Evolutionary conservation across 2,113 vertebrate genomes (phyloP), one percentile per base, ranked within the genome.

Genomic region (Eptatretus burgeri): DNA sequence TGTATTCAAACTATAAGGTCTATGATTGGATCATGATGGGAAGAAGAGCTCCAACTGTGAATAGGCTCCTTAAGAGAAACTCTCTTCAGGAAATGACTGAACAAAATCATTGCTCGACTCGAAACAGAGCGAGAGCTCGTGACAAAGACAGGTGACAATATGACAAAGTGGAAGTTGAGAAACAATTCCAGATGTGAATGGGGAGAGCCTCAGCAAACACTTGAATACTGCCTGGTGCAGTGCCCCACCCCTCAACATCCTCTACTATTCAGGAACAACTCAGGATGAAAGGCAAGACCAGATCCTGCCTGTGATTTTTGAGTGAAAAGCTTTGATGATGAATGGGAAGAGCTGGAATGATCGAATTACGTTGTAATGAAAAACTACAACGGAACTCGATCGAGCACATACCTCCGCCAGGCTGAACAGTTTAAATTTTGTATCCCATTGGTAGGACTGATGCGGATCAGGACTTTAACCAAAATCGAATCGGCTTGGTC

Each of bases 91-190:
- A 41, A 41, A 41, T 50, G 16, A 51, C 50, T 16, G 51, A 65
- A 13, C 50, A 20, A 65, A 65, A 41, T 13, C 11, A 20, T 27
- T 60, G n/a, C 12, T 52, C 14, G 13, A 65, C 64, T 13, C 18
- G 5, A 56, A 60, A 60, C 18, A 17, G 16, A 62, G 51, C 19
- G 17, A 65, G 51, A 56, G 18, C 51, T 60, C 50, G 13, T 17
- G 13, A 20, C 11, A 60, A 65, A 65, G 51, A 60, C 51, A 51
- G 51, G 49, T 64, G 64, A 20, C 17, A 60, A 64, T 49, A 51
- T 52, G 64, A 51, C 64, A 41, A 64, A 64, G 13, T 64, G 64
- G 12, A 64, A 52, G 64, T 52, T 52, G 64, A 62, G 64, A 49
- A 53, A 65, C 5, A 11, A 62, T 2, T 49, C 17, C 52, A 65